Evolutionary conservation across 2,888 invertebrate genomes (phyloP).

Genomic region (Girardia tigrina): DNA sequence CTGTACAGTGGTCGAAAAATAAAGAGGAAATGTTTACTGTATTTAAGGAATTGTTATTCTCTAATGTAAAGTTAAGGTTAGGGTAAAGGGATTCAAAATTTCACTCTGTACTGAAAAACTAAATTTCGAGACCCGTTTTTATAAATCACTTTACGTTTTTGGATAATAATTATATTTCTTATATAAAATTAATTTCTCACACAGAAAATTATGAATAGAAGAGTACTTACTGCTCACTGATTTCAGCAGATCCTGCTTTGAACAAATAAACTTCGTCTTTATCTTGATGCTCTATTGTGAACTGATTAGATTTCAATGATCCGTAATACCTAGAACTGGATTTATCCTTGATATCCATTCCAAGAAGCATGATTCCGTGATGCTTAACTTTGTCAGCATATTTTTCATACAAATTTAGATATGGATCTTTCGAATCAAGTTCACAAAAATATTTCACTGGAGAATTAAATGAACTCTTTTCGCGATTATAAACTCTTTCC

Average conservation of each 20-base stretch:
- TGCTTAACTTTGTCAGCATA: neutral
- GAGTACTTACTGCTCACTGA: neutral
- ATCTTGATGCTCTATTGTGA: neutral
- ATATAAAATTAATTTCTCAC: too few relatives aligned
- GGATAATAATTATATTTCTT: too few relatives aligned
- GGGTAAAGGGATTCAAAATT: too few relatives aligned
- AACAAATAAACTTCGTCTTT: neutral
- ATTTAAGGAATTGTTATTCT: too few relatives aligned
- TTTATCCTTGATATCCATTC: neutral
- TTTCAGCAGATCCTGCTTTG: neutral
- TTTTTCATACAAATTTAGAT: slow-evolving; percentile 13
- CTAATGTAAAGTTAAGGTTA: too few relatives aligned
- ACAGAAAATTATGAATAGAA: too few relatives aligned
- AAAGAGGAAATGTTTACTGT: too few relatives aligned
- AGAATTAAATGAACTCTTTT: neutral
- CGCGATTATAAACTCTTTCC: neutral
- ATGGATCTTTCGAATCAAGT: neutral
- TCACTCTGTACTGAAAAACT: too few relatives aligned
- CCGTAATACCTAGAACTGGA: neutral
- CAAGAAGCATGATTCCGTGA: neutral
- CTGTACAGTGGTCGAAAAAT: too few relatives aligned
- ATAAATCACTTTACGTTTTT: too few relatives aligned
- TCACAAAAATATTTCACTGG: slow-evolving; percentile 2
- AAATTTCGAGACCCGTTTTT: too few relatives aligned
- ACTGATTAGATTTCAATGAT: neutral